phyloP scores from a whole-genome alignment of 1,140 invertebrate genomes.

The Macrosteles quadrilineatus region DNA sequence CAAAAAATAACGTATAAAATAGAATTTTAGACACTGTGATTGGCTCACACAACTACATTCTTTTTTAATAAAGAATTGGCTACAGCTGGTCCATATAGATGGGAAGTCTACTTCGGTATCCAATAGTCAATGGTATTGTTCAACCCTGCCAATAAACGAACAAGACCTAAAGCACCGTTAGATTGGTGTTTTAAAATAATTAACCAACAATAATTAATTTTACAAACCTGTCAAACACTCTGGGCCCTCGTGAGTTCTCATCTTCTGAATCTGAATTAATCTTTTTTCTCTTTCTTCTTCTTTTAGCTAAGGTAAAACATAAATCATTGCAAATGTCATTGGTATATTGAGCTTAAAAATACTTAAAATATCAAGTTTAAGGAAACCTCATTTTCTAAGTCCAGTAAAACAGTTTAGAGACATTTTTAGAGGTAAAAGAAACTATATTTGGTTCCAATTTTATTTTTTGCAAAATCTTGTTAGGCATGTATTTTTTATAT shows the following conservation, averaged over 20 bases:
- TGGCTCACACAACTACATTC: too few relatives aligned
- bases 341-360: background rate
- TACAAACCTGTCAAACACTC: slow-evolving; percentile 10
- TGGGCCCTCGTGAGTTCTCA: background rate
- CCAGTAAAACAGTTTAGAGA: background rate
- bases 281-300: slow-evolving; percentile 2
- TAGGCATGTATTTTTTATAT: background rate
- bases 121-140: too few relatives aligned
- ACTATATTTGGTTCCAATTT: background rate
- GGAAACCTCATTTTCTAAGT: background rate
- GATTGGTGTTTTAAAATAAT: too few relatives aligned
- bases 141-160: too few relatives aligned
- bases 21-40: too few relatives aligned
- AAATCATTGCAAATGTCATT: background rate
- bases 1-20: too few relatives aligned
- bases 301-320: background rate
- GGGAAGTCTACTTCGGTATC: too few relatives aligned
- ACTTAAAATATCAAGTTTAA: background rate
- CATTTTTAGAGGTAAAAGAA: background rate
- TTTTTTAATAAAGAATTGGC: too few relatives aligned
- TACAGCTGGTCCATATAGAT: too few relatives aligned
- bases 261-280: slow-evolving; percentile 13
- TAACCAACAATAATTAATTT: too few relatives aligned
- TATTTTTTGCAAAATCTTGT: background rate
- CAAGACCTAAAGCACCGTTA: too few relatives aligned